Percentiles rank a stretch among this genome's conserved stretches.
These are phyloP conservation scores for Zalophus californianus DNA, from an alignment of 2,797 vertebrate genomes.

Conservation along the genomic window DNA sequence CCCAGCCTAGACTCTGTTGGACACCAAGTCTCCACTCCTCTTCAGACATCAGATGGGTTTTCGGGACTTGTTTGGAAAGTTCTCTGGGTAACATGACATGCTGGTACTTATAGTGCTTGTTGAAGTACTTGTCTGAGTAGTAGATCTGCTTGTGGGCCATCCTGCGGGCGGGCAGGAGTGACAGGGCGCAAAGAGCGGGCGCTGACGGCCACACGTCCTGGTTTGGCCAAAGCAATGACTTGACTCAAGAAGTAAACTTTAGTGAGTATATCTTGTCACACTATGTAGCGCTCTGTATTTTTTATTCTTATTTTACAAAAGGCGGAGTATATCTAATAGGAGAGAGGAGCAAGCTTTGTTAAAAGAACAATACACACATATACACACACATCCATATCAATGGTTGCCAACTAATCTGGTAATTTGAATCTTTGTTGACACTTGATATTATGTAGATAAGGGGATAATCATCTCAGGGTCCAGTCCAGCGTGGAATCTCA, in stretches of 20 bases:
- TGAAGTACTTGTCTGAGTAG: too few relatives aligned
- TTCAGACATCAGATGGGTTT: too few relatives aligned
- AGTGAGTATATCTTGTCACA: background rate
- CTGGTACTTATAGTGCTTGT: too few relatives aligned
- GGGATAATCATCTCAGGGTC: background rate
- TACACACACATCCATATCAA: background rate
- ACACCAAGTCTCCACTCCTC: too few relatives aligned
- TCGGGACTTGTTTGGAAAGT: too few relatives aligned
- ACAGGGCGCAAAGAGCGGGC: too few relatives aligned
- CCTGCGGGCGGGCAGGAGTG: too few relatives aligned
- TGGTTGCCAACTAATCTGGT: background rate
- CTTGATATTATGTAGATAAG: background rate
- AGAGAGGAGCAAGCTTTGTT: background rate
- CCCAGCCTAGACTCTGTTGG: too few relatives aligned
- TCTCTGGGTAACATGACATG: too few relatives aligned
- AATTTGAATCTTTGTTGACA: background rate
- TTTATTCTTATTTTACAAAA: conserved; percentile 52
- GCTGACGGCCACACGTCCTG: too few relatives aligned
- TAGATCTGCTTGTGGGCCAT: too few relatives aligned
- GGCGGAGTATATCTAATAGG: background rate
- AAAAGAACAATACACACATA: background rate
- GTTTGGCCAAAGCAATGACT: too few relatives aligned
- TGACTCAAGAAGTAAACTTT: background rate
- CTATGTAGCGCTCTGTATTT: background rate
- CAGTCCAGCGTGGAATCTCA: background rate